phyloP scores from a whole-genome alignment of 2,113 vertebrate genomes.

The Otis tarda region DNA sequence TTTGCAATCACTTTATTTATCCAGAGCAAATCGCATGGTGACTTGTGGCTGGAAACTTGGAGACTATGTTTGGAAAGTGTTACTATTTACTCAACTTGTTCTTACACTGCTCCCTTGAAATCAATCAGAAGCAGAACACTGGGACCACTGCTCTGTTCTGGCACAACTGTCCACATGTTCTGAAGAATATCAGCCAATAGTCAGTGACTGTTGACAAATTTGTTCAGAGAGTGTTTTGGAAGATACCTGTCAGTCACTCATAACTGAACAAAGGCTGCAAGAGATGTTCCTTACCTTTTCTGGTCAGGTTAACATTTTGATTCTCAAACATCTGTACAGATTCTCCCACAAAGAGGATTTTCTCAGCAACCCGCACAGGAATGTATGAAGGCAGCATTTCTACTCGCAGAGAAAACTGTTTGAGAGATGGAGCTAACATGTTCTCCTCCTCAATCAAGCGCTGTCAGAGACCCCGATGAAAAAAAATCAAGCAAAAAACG shows the following conservation, averaged over 20 bases:
- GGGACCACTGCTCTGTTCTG: neutral
- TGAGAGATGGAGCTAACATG: slow-evolving; percentile 94
- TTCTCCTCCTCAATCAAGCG: slow-evolving; percentile 97
- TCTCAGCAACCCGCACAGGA: slow-evolving; percentile 93
- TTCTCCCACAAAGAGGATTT: slow-evolving; percentile 97
- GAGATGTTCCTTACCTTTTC: slow-evolving; percentile 82
- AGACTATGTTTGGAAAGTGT: neutral
- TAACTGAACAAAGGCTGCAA: neutral
- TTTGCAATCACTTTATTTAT: neutral
- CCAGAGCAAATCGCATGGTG: neutral
- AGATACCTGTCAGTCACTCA: neutral
- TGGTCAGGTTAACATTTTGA: slow-evolving; percentile 90
- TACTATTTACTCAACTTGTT: neutral
- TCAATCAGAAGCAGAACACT: neutral
- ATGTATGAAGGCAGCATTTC: slow-evolving; percentile 98
- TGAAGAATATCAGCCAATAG: neutral
- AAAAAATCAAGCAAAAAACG: neutral
- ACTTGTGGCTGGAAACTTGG: neutral
- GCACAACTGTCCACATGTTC: neutral
- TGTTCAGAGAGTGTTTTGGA: neutral
- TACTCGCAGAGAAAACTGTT: slow-evolving; percentile 93
- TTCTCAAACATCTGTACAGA: slow-evolving; percentile 99
- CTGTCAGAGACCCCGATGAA: slow-evolving; percentile 62
- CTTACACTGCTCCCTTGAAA: neutral
- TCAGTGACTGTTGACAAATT: neutral